Evolutionary conservation across 2,113 vertebrate genomes (phyloP).

Genomic region (Sebastes schlegelii): DNA sequence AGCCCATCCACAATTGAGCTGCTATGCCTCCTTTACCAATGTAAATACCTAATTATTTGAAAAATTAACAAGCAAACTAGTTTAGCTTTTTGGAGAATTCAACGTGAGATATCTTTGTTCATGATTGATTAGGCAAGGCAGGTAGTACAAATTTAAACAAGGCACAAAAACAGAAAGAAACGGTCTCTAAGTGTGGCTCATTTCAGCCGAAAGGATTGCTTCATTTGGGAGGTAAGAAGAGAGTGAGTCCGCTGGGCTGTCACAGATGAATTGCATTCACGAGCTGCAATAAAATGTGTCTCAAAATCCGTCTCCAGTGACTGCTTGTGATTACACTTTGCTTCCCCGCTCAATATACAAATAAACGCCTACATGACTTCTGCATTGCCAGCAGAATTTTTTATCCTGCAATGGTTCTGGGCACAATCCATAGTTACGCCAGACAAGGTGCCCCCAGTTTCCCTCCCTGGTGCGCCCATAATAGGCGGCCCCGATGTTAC

Average conservation of each 20-base stretch:
- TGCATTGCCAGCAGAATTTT: constrained; percentile 38
- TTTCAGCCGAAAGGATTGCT: constrained; percentile 19
- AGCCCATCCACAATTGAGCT: constrained; percentile 39
- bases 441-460: constrained; percentile 22
- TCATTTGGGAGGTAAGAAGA: constrained; percentile 18
- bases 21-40: constrained; percentile 15
- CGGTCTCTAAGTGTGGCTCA: not conserved
- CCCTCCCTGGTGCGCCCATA: constrained; percentile 22
- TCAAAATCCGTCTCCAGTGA: constrained; percentile 54
- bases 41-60: constrained; percentile 8
- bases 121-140: not conserved
- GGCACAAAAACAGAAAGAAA: not conserved
- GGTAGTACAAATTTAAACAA: not conserved
- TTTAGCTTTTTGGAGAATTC: not conserved
- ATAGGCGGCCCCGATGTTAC: constrained; percentile 26
- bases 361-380: constrained; percentile 60
- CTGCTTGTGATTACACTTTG: constrained; percentile 42
- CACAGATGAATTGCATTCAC: constrained; percentile 45
- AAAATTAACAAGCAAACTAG: not conserved
- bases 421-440: constrained; percentile 26
- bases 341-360: constrained; percentile 47
- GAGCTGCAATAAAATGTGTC: constrained; percentile 32
- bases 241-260: constrained; percentile 7
- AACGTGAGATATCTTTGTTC: not conserved
- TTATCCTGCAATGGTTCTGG: constrained; percentile 15